These are phyloP conservation scores for Hypselothyrea guttata DNA, from an alignment of 2,888 invertebrate species.

Conservation along the genomic window DNA sequence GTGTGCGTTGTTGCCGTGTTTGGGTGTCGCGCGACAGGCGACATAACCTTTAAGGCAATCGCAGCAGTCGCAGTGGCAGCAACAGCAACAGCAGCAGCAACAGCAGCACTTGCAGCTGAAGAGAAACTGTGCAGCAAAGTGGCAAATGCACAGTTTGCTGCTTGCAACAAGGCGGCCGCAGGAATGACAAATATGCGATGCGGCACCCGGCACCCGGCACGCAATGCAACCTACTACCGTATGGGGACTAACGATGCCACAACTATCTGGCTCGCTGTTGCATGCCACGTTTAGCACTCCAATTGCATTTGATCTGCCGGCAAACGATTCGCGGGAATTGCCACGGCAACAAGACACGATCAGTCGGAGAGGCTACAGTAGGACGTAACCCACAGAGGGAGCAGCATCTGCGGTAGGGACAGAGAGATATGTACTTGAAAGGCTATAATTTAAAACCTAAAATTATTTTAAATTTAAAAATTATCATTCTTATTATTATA, in stretches of 20 bases:
- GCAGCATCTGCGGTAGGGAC: no score
- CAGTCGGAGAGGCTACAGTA: constrained; percentile 9
- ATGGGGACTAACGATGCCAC: constrained; percentile 25
- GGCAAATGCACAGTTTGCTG: constrained; percentile 30
- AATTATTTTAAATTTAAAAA: no score
- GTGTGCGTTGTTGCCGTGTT: constrained; percentile 43
- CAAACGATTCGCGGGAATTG: constrained; percentile 2
- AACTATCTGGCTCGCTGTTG: neutral
- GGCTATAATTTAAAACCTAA: no score
- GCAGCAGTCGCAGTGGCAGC: constrained; percentile 33
- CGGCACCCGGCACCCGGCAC: constrained; percentile 40
- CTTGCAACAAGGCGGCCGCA: constrained; percentile 45
- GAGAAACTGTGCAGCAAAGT: constrained; percentile 33
- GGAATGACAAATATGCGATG: constrained; percentile 68
- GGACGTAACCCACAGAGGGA: neutral
- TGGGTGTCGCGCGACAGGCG: constrained; percentile 66
- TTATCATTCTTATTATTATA: no score
- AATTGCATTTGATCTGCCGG: constrained; percentile 36
- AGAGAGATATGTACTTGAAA: no score
- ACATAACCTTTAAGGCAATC: constrained; percentile 72
- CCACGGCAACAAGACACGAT: neutral
- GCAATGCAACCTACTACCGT: constrained; percentile 45
- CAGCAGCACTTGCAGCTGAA: constrained; percentile 9
- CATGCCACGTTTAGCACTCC: constrained; percentile 1
- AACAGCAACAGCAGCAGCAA: constrained; percentile 34